Evolutionary conservation across 1,140 invertebrate genomes (phyloP).

Genomic region (Cheumatopsyche charites): DNA sequence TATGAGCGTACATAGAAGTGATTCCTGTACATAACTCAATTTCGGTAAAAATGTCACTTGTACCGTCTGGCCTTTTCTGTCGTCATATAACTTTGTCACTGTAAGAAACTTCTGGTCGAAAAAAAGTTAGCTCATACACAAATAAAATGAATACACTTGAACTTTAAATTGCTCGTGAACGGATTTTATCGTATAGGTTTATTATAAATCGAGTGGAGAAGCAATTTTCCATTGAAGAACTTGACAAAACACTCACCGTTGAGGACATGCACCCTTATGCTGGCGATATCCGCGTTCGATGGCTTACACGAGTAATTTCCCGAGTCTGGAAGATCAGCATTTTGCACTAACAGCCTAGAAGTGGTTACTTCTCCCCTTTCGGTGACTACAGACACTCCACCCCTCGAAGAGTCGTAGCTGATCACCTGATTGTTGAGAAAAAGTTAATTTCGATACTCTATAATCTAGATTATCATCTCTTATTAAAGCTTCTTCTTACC

Average conservation of each 20-base stretch:
- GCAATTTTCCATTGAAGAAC: too few species aligned
- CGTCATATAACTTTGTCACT: too few species aligned
- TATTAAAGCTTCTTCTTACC: constrained; percentile 61
- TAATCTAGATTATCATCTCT: not conserved
- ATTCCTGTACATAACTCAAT: too few species aligned
- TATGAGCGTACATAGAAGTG: not conserved
- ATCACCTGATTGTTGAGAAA: constrained; percentile 72
- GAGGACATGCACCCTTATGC: constrained; percentile 85
- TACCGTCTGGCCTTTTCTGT: too few species aligned
- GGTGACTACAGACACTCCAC: constrained; percentile 88
- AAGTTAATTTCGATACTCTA: not conserved
- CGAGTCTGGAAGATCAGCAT: constrained; percentile 83
- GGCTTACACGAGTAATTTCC: constrained; percentile 91
- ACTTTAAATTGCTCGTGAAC: too few species aligned
- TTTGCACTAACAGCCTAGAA: constrained; percentile 86
- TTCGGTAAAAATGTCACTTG: too few species aligned
- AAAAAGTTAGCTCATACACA: too few species aligned
- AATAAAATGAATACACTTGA: too few species aligned
- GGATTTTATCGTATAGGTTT: too few species aligned
- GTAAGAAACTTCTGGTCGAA: too few species aligned
- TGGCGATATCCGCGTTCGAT: constrained; percentile 86
- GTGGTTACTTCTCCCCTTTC: constrained; percentile 90
- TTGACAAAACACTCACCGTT: constrained; percentile 70
- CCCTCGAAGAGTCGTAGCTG: constrained; percentile 89
- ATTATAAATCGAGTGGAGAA: too few species aligned